phyloP scores from a whole-genome alignment of 1,140 invertebrate genomes.

The Macrocentrus cingulum region DNA sequence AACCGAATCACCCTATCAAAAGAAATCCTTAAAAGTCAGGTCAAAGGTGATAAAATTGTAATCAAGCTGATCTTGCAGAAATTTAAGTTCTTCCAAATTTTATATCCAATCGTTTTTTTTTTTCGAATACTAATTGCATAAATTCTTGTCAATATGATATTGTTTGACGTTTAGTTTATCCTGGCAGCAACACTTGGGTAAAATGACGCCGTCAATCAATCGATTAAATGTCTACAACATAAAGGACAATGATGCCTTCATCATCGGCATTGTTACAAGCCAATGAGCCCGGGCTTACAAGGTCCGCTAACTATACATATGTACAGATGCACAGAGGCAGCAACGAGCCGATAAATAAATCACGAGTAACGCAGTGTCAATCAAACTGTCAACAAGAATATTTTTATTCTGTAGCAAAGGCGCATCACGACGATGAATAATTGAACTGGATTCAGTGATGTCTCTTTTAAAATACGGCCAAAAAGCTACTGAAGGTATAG shows the following conservation, averaged over 20 bases:
- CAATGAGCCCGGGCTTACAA: no score
- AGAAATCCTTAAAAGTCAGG: no score
- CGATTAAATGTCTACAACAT: conserved; percentile 3
- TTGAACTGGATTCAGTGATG: neutral
- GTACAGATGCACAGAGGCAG: no score
- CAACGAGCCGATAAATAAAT: neutral
- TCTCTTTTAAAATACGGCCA: conserved; percentile 4
- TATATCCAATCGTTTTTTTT: no score
- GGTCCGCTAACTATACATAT: no score
- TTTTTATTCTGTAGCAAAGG: neutral
- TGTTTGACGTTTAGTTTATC: neutral
- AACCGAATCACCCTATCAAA: no score
- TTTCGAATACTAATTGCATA: no score
- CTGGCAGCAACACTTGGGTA: neutral
- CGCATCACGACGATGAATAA: neutral
- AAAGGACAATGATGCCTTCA: neutral
- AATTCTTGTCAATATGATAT: neutral
- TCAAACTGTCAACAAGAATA: neutral
- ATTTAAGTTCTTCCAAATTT: no score
- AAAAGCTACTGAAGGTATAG: neutral
- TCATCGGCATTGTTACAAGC: neutral
- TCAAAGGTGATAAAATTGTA: no score
- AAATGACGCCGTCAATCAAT: neutral
- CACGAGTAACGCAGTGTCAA: neutral
- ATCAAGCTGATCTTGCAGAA: no score